Evolutionary conservation across 2,113 vertebrate genomes (phyloP).

Genomic region (Psammodynastes pulverulentus): DNA sequence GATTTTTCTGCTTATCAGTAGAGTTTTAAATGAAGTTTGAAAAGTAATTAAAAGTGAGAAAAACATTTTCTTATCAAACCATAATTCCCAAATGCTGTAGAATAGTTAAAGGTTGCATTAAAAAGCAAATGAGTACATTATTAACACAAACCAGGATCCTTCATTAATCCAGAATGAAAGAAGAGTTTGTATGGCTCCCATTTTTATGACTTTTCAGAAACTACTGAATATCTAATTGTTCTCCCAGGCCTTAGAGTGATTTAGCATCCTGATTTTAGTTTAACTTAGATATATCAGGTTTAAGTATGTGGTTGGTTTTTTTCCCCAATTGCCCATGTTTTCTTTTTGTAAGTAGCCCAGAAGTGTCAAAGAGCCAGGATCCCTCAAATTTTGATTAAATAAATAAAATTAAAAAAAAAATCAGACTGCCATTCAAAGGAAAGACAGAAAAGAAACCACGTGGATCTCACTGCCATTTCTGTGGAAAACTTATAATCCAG

Average conservation of each 20-base stretch:
- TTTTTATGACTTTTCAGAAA: background rate
- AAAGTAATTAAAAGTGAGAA: slow-evolving; percentile 1
- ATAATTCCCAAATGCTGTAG: background rate
- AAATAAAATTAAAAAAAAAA: background rate
- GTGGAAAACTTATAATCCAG: slow-evolving; percentile 1
- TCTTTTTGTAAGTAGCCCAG: background rate
- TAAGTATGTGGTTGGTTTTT: background rate
- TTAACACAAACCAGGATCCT: slow-evolving; percentile 39
- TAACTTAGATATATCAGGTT: background rate
- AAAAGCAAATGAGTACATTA: slow-evolving; percentile 31
- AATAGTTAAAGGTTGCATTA: slow-evolving; percentile 24
- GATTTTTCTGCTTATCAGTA: background rate
- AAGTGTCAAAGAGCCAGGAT: background rate
- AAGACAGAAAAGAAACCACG: background rate
- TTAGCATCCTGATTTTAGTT: background rate
- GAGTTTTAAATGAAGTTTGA: slow-evolving; percentile 31
- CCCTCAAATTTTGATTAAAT: background rate
- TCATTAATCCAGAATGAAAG: slow-evolving; percentile 37
- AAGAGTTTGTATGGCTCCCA: background rate
- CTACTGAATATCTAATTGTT: background rate
- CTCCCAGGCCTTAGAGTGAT: background rate
- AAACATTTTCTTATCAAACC: background rate
- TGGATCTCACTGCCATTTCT: background rate
- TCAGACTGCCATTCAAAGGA: background rate
- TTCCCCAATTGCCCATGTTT: background rate